These are phyloP conservation scores for Xiphorhynchus erythropygius DNA, from an alignment of 2,797 vertebrate species.

Conservation along the genomic window DNA sequence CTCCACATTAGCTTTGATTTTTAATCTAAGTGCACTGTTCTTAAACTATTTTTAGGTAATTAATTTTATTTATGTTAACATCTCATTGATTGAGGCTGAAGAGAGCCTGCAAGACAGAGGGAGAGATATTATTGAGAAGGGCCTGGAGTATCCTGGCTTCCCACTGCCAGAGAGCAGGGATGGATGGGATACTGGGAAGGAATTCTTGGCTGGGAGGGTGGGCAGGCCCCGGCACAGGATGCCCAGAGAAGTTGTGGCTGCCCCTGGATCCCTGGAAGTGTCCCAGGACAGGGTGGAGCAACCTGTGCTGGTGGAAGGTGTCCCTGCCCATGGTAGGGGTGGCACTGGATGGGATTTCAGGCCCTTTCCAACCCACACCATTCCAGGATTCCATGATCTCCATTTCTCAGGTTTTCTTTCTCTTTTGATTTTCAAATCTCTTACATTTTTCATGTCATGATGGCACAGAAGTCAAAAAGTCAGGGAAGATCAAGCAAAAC, in stretches of 20 bases:
- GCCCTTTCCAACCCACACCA: neutral
- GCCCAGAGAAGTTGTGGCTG: neutral
- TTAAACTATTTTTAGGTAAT: neutral
- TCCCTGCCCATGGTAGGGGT: neutral
- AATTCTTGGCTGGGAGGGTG: neutral
- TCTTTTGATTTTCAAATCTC: neutral
- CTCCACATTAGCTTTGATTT: neutral
- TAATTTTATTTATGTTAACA: neutral
- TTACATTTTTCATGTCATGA: neutral
- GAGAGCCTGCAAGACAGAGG: neutral
- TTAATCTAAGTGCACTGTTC: neutral
- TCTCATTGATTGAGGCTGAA: neutral
- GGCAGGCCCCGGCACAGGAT: neutral
- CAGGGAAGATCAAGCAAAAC: neutral
- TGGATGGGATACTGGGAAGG: neutral
- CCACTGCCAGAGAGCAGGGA: neutral
- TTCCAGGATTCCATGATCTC: neutral
- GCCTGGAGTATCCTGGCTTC: neutral
- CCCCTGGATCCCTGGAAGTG: neutral
- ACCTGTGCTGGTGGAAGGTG: fast-evolving
- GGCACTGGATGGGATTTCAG: neutral
- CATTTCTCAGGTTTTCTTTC: neutral
- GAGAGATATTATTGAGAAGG: neutral
- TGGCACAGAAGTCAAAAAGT: neutral
- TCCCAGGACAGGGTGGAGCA: neutral